Conservation (phyloP, 2,888 invertebrate genomes). For the Drosophila koepferae region DNA sequence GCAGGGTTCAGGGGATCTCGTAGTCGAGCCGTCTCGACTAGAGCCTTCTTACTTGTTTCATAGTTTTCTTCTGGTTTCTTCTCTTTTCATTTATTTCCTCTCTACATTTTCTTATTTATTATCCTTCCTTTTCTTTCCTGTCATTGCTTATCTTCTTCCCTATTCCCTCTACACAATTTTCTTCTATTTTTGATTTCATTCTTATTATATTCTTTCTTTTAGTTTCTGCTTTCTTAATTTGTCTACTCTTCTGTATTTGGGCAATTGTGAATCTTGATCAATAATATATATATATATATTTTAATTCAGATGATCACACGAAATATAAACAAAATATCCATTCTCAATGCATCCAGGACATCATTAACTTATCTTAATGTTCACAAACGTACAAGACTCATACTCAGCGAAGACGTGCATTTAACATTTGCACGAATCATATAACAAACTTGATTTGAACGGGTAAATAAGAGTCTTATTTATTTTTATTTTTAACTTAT, state of each 20-base stretch:
- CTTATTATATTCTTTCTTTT: too few species aligned
- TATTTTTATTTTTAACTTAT: background rate
- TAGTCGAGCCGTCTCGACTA: too few species aligned
- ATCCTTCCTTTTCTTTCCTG: background rate
- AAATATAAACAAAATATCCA: background rate
- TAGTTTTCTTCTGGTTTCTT: background rate
- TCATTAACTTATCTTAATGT: background rate
- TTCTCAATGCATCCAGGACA: background rate
- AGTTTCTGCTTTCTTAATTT: too few species aligned
- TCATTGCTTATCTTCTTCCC: background rate
- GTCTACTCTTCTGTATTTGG: too few species aligned
- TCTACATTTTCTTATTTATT: background rate
- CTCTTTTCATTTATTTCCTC: background rate
- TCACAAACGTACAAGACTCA: background rate
- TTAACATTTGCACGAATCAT: conserved; percentile 15
- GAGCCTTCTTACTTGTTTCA: too few species aligned
- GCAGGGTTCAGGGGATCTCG: too few species aligned
- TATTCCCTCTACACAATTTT: background rate
- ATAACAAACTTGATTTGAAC: conserved; percentile 28
- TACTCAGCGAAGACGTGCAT: background rate
- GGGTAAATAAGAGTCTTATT: conserved; percentile 11
- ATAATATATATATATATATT: too few species aligned
- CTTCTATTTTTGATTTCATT: too few species aligned
- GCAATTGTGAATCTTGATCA: too few species aligned
- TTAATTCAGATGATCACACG: too few species aligned